Evolutionary conservation across 1,140 invertebrate species (phyloP).

Genomic region (Elymnias hypermnestra): DNA sequence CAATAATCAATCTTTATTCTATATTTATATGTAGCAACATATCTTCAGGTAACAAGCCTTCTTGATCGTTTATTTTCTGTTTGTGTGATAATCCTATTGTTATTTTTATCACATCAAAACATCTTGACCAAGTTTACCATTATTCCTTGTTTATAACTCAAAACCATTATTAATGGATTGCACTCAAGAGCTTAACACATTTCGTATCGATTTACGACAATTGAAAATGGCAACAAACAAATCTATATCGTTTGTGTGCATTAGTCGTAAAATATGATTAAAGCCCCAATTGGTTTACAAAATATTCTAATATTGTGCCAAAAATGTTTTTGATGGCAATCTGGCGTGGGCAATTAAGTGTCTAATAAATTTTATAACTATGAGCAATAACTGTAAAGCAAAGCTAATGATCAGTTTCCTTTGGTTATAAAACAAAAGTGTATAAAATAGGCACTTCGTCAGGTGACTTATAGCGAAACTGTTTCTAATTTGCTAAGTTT

Average conservation of each 20-base stretch:
- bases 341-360: conserved; percentile 1
- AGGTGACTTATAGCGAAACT: not conserved
- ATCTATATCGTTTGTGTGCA: not conserved
- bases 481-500: too few species aligned
- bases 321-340: conserved; percentile 1
- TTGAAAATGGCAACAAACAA: not conserved
- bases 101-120: too few species aligned
- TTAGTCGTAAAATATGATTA: not conserved
- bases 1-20: too few species aligned
- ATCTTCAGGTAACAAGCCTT: too few species aligned
- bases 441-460: not conserved
- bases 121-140: not conserved
- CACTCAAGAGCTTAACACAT: conserved; percentile 1
- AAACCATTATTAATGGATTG: not conserved
- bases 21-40: too few species aligned
- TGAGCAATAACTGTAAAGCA: conserved; percentile 7
- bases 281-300: not conserved
- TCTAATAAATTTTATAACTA: conserved; percentile 12
- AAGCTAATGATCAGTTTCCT: conserved; percentile 9
- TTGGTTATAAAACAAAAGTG: conserved; percentile 13
- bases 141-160: conserved; percentile 1
- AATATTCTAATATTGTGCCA: not conserved
- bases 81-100: too few species aligned
- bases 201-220: conserved; percentile 3
- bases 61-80: too few species aligned